Evolutionary conservation across 2,113 vertebrate genomes (phyloP).

Genomic region (Leptosomus discolor): DNA sequence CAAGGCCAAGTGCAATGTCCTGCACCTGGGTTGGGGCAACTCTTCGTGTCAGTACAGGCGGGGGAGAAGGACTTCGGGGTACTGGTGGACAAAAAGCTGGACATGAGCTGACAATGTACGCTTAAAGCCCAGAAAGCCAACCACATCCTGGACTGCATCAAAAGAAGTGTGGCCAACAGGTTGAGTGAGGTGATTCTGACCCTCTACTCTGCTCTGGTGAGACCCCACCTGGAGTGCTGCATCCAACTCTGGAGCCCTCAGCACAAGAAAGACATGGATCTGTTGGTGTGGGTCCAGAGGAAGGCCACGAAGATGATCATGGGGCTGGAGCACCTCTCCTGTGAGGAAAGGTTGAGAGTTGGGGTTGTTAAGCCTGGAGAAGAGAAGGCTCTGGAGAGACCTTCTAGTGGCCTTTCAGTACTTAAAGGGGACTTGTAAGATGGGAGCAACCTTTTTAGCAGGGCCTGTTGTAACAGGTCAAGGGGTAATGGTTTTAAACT

Average conservation of each 20-base stretch:
- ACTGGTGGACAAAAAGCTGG: background rate
- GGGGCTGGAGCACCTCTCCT: background rate
- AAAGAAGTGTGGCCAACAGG: background rate
- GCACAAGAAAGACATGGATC: background rate
- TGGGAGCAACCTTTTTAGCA: background rate
- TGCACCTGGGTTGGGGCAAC: too few species aligned
- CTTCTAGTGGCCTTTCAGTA: background rate
- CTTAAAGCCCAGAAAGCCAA: background rate
- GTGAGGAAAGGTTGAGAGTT: background rate
- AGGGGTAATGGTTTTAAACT: background rate
- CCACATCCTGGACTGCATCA: background rate
- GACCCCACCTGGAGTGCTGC: background rate
- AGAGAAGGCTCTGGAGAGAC: background rate
- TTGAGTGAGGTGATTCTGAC: background rate
- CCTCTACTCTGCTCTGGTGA: background rate
- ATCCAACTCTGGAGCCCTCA: background rate
- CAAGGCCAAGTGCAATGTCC: background rate
- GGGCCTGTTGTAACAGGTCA: background rate
- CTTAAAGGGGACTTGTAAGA: background rate
- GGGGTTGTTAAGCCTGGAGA: background rate
- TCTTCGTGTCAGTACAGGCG: background rate
- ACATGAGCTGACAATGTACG: background rate
- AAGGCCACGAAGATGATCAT: background rate
- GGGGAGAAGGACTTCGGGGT: rapidly evolving
- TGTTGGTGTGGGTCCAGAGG: background rate